A percentile compares a stretch with the other conserved stretches of the same genome.
Conservation (phyloP, 2,888 invertebrate species). For the Hirtodrosophila trivittata region DNA sequence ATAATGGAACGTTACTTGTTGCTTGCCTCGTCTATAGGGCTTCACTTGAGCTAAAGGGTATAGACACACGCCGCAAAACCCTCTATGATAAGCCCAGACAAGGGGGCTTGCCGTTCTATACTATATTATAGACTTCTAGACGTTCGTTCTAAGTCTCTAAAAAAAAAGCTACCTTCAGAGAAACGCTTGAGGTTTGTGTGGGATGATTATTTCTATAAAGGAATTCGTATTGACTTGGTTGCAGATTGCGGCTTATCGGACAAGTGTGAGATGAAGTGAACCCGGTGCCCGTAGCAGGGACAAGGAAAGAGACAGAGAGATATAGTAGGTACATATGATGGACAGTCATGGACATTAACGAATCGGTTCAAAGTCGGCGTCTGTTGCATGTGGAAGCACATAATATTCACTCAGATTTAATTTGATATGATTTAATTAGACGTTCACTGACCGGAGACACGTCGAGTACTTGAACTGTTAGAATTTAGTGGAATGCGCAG, state of each 20-base stretch:
- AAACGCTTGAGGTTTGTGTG: too few relatives aligned
- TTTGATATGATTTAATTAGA: conserved; percentile 46
- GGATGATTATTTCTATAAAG: neutral
- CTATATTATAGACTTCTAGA: neutral
- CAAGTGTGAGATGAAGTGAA: conserved; percentile 9
- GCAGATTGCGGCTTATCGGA: conserved; percentile 36
- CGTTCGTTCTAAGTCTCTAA: too few relatives aligned
- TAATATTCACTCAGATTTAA: conserved; percentile 10
- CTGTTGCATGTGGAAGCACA: conserved; percentile 11
- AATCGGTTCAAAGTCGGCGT: conserved; percentile 45
- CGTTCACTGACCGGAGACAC: conserved; percentile 42
- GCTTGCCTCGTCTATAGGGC: too few relatives aligned
- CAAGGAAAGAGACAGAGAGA: conserved; percentile 1
- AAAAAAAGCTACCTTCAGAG: too few relatives aligned
- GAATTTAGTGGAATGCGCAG: conserved; percentile 28
- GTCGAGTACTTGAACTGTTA: conserved; percentile 46
- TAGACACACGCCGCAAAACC: neutral
- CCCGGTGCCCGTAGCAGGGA: conserved; percentile 10
- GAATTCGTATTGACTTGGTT: conserved; percentile 4
- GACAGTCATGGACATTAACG: neutral
- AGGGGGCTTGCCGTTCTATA: conserved; percentile 32
- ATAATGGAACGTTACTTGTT: too few relatives aligned
- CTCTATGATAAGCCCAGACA: conserved; percentile 19
- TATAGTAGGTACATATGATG: neutral
- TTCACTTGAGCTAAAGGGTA: conserved; percentile 21